These are phyloP conservation scores for Syrrhaptes paradoxus DNA, from an alignment of 2,113 vertebrate genomes.

Conservation along the genomic window DNA sequence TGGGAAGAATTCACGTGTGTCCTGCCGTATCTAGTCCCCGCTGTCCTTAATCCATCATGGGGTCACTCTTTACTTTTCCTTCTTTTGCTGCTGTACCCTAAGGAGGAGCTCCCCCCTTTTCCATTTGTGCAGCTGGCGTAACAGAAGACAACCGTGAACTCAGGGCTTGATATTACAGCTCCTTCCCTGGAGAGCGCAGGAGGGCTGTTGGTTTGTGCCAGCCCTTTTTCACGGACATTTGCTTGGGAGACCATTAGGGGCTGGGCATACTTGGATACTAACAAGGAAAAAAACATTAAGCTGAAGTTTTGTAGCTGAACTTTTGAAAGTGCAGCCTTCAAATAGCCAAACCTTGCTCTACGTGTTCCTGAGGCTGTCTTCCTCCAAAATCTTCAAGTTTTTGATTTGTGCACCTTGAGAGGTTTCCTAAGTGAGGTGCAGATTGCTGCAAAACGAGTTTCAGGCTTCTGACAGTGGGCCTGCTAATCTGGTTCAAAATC, in stretches of 20 bases:
- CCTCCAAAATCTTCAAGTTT: neutral
- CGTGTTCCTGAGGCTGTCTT: neutral
- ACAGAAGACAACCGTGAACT: neutral
- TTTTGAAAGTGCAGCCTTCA: neutral
- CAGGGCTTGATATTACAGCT: neutral
- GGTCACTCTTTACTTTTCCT: neutral
- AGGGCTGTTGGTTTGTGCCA: neutral
- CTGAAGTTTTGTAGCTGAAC: neutral
- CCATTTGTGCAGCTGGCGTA: neutral
- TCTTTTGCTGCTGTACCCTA: neutral
- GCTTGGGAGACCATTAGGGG: neutral
- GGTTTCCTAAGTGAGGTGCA: neutral
- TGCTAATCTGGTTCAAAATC: neutral
- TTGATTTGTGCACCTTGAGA: neutral
- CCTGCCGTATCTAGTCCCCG: fast-evolving
- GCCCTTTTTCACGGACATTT: neutral
- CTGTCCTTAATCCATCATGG: neutral
- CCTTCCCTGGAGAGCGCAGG: neutral
- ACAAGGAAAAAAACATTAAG: neutral
- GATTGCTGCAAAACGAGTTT: conserved; percentile 10
- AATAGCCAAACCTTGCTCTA: neutral
- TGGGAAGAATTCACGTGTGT: neutral
- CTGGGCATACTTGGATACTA: neutral
- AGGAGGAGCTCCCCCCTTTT: neutral
- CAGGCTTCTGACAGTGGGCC: neutral